Base-by-base conservation (phyloP, 92 coral and sea anemone genomes). In the Zoanthus sansibaricus region DNA sequence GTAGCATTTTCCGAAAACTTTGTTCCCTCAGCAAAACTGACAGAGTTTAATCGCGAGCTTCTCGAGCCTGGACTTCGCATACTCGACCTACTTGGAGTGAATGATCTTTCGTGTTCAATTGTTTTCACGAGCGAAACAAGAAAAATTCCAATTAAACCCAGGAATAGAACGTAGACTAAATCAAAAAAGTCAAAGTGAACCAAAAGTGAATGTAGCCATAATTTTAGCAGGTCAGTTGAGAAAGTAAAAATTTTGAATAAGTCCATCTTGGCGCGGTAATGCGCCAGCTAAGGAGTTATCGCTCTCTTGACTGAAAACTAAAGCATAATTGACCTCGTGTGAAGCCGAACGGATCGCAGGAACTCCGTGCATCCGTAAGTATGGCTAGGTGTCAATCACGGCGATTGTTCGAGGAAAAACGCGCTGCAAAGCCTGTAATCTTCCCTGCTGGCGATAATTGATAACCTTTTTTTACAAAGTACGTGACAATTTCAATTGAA, bases 11-110 rank as follows among this genome's bases (percentile, higher is more conserved):
- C 79, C 0, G 82, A 90, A 61, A 94, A 93, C 70, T 94, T 94
- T 32, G 98, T 94, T 46, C 94, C 96, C 58, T 94, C 94, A 14
- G 98, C 98, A 59, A 94, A 94, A 11, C 93, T 93, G 18, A 94
- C 96, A 3, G 94, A 93, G 0, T 95, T 95, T 15, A 49, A 7
- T 1, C 92, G 73, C 0, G 75, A 10, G 13, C 54, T 44, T 47
- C 85, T 80, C 46, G 75, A 80, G 20, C 75, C 42, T 48, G 75
- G 45, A 67, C 75, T 47, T 9, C 75, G 74, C 45, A 80, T 80
- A n/a, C 85, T 80, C 73, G 85, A 80, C 61, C 46, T 49, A 5
- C 55, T 80, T 18, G 85, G 85, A 80, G 85, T 80, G 13, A 37
- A 10, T 8, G 4, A 55, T 46, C 66, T 64, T 37, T 18, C 9